Evolutionary conservation across 2,113 vertebrate genomes (phyloP).

Genomic region (Tinamus guttatus): DNA sequence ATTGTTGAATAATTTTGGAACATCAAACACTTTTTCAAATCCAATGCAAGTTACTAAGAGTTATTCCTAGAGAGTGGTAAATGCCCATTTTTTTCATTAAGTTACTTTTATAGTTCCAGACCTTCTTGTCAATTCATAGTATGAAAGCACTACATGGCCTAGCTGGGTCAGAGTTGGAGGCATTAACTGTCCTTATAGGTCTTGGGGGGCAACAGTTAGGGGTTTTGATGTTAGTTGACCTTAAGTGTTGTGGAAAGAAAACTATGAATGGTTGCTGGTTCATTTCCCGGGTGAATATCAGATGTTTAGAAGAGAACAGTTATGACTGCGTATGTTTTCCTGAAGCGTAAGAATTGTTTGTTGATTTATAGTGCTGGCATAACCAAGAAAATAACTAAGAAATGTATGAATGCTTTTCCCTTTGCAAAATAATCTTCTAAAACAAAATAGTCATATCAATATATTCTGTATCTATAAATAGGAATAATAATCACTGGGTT

Average conservation of each 20-base stretch:
- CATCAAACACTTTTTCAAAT: not conserved
- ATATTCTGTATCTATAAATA: not conserved
- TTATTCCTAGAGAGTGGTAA: not conserved
- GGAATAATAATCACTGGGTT: not conserved
- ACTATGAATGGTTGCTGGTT: not conserved
- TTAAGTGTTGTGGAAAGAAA: not conserved
- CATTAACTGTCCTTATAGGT: not conserved
- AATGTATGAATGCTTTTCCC: not conserved
- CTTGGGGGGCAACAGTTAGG: not conserved
- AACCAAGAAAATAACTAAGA: not conserved
- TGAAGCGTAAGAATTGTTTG: not conserved
- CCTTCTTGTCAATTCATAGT: not conserved
- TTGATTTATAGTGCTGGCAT: not conserved
- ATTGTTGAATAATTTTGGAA: not conserved
- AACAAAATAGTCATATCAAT: not conserved
- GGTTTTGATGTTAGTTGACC: not conserved
- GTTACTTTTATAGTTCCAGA: not conserved
- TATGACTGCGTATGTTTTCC: not conserved
- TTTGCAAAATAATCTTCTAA: not conserved
- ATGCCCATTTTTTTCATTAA: not conserved
- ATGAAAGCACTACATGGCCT: not conserved
- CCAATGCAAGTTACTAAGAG: not conserved
- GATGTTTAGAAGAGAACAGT: not conserved
- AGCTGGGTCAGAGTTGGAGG: fast-evolving
- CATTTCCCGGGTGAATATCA: not conserved